phyloP scores from a whole-genome alignment of 2,888 invertebrate genomes.

The Hanleya hanleyi region DNA sequence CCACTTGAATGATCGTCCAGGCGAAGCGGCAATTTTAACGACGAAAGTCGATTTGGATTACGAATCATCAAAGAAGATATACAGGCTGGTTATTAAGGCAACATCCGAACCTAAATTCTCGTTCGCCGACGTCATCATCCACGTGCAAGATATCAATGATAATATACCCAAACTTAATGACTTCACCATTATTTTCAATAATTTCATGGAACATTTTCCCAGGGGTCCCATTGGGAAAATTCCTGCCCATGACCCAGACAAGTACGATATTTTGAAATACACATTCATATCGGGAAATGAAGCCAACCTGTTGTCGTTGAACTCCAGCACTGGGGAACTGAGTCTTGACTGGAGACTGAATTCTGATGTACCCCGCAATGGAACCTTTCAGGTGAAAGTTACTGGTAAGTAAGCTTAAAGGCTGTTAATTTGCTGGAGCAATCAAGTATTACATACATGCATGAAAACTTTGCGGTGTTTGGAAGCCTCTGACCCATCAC shows the following conservation, averaged over 20 bases:
- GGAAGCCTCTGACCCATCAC: too few species aligned
- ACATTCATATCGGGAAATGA: constrained; percentile 93
- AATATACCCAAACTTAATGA: constrained; percentile 94
- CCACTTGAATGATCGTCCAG: constrained; percentile 78
- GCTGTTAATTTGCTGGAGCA: too few species aligned
- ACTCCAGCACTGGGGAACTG: constrained; percentile 88
- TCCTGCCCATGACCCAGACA: constrained; percentile 96
- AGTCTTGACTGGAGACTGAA: constrained; percentile 93
- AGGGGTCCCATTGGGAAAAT: constrained; percentile 92
- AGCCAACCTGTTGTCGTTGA: constrained; percentile 89
- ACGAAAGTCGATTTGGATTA: constrained; percentile 95
- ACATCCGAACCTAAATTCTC: constrained; percentile 91
- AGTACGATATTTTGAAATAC: constrained; percentile 82
- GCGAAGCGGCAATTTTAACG: constrained; percentile 86
- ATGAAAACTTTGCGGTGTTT: background rate
- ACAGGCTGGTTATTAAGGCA: constrained; percentile 90
- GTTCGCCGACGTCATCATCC: constrained; percentile 89
- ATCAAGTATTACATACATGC: too few species aligned
- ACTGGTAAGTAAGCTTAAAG: constrained; percentile 77
- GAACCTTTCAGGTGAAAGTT: constrained; percentile 94
- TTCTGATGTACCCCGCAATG: constrained; percentile 94
- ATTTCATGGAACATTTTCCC: constrained; percentile 94
- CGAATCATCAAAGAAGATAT: constrained; percentile 93
- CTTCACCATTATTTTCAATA: constrained; percentile 95
- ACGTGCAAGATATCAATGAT: constrained; percentile 94